Evolutionary conservation across 53 echinoderm and acorn worm species (phyloP), one percentile per base, ranked within the genome.

Genomic region (Apostichopus leukothele): DNA sequence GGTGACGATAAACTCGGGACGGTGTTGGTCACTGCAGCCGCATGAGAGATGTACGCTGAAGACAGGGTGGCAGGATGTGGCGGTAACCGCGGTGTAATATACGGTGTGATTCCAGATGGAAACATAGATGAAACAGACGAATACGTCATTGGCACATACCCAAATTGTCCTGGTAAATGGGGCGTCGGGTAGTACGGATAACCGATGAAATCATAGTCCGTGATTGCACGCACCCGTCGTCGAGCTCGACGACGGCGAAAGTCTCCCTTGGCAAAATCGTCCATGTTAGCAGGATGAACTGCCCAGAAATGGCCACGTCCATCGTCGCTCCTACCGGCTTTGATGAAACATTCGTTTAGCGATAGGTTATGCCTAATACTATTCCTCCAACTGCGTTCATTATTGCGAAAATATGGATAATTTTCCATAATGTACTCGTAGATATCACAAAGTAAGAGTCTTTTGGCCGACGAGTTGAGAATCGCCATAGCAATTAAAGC

Each of bases 291-390:
- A 21, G 97, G 97, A 88, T 97, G 97, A 60, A 97, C 90, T 1
- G 95, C 95, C 97, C 97, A 97, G 83, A 94, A 97, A 88, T 97
- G 93, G 0, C 97, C 97, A 39, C 97, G 88, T 52, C 97, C 97
- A 81, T 97, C 97, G 52, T 92, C 95, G 86, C 95, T 95, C 25
- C 97, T 87, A n/a, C 97, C 97, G 25, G 89, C 89, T 83, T 97
- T 97, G 89, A 97, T 92, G 90, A 98, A 98, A 76, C 98, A 98
- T 76, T 97, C 95, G 88, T 97, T 97, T 12, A 97, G 90, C 7
- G 97, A 97, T 53, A 97, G 90, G 75, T 96, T 97, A 76, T 97
- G 97, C 12, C 97, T 90, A 73, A 98, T 93, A 80, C 95, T 96
- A 86, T 96, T 98, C 50, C 95, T 76, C 98, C 98, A 98, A 87